Percentiles rank a stretch among this genome's conserved stretches.
Evolutionary conservation across 2,888 invertebrate species (phyloP).

Genomic region (Parelbella ahira): DNA sequence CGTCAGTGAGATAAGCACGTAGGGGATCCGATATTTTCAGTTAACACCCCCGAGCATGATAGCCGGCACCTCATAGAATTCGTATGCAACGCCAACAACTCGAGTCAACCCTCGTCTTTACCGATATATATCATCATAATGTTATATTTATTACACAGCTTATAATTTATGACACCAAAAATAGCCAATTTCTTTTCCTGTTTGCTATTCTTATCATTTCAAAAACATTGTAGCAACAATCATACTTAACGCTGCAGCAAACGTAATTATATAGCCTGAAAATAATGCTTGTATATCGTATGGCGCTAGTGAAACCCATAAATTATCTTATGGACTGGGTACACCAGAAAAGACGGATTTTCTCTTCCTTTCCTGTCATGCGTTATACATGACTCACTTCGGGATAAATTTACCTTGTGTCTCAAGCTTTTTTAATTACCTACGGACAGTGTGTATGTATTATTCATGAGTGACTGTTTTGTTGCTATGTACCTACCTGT

Average conservation of each 20-base stretch:
- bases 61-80: conserved; percentile 49
- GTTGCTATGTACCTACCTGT: too few relatives aligned
- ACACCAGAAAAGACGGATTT: conserved; percentile 1
- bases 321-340: not conserved
- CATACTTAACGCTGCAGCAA: too few relatives aligned
- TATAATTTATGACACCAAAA: too few relatives aligned
- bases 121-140: conserved; percentile 7
- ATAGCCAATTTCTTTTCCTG: too few relatives aligned
- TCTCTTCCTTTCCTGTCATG: conserved; percentile 6
- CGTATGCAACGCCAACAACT: conserved; percentile 37
- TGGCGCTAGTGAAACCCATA: conserved; percentile 1
- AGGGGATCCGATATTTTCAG: conserved; percentile 52
- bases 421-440: conserved; percentile 14
- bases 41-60: conserved; percentile 42
- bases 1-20: conserved; percentile 59
- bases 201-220: too few relatives aligned
- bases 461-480: conserved; percentile 1
- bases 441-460: not conserved
- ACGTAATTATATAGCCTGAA: too few relatives aligned
- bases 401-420: conserved; percentile 4
- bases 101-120: conserved; percentile 15
- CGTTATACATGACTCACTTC: conserved; percentile 6
- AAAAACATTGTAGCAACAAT: too few relatives aligned
- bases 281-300: not conserved
- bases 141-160: conserved; percentile 12